Percentiles rank a stretch among this genome's conserved stretches.
Conservation (phyloP, 2,888 invertebrate species). For the Xanthorhoe spadicearia region DNA sequence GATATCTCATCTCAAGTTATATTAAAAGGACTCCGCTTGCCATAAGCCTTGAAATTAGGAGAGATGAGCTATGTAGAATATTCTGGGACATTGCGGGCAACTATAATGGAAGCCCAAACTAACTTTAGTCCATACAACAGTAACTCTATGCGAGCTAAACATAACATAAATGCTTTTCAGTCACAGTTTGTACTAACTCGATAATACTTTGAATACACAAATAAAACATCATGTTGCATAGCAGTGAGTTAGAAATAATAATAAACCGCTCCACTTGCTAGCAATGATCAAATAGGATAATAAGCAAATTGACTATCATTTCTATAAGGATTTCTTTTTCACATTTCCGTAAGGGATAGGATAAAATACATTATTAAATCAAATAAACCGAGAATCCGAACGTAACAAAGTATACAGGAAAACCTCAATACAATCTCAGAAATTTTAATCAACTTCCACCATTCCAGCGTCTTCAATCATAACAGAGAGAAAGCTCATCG, state of each 20-base stretch:
- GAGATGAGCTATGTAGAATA: slow-evolving; percentile 46
- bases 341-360: background rate
- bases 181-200: slow-evolving; percentile 13
- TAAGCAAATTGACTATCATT: too few relatives aligned
- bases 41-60: slow-evolving; percentile 44
- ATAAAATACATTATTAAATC: slow-evolving; percentile 19
- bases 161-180: slow-evolving; percentile 43
- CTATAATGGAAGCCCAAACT: slow-evolving; percentile 53
- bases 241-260: background rate
- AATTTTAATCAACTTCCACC: slow-evolving; percentile 37
- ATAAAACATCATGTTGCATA: slow-evolving; percentile 16
- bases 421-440: slow-evolving; percentile 27
- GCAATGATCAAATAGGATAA: background rate
- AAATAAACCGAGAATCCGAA: slow-evolving; percentile 18
- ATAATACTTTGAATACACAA: slow-evolving; percentile 19
- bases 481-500: slow-evolving; percentile 35
- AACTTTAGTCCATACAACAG: slow-evolving; percentile 40
- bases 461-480: slow-evolving; percentile 35
- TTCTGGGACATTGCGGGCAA: slow-evolving; percentile 43
- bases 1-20: slow-evolving; percentile 8
- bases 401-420: slow-evolving; percentile 17
- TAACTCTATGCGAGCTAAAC: slow-evolving; percentile 38
- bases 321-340: background rate
- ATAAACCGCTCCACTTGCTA: background rate
- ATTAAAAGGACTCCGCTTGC: slow-evolving; percentile 6